Evolutionary conservation across 2,888 invertebrate species (phyloP).

Genomic region (Eretmocerus hayati): DNA sequence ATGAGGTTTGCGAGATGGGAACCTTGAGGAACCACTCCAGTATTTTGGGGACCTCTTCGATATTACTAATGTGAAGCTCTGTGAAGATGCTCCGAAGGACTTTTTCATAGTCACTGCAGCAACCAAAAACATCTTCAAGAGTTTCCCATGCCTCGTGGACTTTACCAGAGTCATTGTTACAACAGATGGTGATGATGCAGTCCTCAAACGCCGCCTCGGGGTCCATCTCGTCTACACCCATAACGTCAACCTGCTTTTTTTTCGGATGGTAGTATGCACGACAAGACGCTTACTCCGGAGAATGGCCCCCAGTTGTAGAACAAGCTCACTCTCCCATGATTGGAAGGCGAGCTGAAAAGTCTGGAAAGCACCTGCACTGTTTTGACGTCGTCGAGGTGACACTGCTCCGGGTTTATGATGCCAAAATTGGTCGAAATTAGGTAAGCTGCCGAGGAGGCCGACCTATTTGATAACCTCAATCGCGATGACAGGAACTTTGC

Average conservation of each 20-base stretch:
- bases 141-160: slow-evolving; percentile 2
- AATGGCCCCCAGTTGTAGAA: too few relatives aligned
- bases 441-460: too few relatives aligned
- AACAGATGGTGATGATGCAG: slow-evolving; percentile 6
- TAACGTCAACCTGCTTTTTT: neutral
- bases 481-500: too few relatives aligned
- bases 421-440: too few relatives aligned
- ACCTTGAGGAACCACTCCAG: slow-evolving; percentile 36
- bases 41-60: slow-evolving; percentile 31
- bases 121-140: slow-evolving; percentile 7
- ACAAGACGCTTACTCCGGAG: too few relatives aligned
- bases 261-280: too few relatives aligned
- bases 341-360: too few relatives aligned
- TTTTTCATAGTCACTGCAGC: slow-evolving; percentile 3
- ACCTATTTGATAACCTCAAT: too few relatives aligned
- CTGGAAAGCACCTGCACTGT: too few relatives aligned
- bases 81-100: slow-evolving; percentile 1
- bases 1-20: slow-evolving; percentile 25
- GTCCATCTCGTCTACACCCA: neutral
- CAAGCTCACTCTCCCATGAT: too few relatives aligned
- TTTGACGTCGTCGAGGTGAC: too few relatives aligned
- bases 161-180: neutral
- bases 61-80: slow-evolving; percentile 24
- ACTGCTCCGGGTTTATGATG: too few relatives aligned
- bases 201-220: neutral